phyloP scores from a whole-genome alignment of 2,113 vertebrate genomes.

The Microcebus tavaratra region DNA sequence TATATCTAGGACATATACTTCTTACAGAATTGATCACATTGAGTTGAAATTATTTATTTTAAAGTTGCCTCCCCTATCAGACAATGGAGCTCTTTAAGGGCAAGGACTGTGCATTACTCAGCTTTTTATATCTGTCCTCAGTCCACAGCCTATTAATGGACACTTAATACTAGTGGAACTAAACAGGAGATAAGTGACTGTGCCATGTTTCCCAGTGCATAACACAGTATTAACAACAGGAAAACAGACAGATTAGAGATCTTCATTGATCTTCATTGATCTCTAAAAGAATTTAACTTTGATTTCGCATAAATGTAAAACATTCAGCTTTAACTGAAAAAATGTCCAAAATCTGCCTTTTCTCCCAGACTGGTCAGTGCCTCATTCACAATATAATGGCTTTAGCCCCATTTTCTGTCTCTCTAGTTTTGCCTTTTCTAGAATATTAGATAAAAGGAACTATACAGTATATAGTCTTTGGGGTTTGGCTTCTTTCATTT shows the following conservation, averaged over 20 bases:
- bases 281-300: constrained; percentile 31
- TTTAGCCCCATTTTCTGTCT: background rate
- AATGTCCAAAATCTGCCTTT: background rate
- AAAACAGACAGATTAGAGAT: background rate
- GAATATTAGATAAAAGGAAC: background rate
- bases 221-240: background rate
- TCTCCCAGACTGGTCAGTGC: background rate
- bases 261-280: background rate
- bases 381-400: background rate
- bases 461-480: background rate
- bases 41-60: constrained; percentile 5
- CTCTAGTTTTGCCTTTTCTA: background rate
- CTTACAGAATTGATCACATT: background rate
- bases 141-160: background rate
- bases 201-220: background rate
- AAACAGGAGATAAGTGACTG: background rate
- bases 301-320: constrained; percentile 7
- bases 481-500: background rate
- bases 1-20: background rate
- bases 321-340: background rate
- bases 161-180: background rate
- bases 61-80: background rate
- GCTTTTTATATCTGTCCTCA: background rate
- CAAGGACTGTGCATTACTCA: background rate
- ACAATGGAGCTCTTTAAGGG: background rate